Percentiles rank a stretch among this genome's conserved stretches.
These are phyloP conservation scores for Platygyra sinensis DNA, from an alignment of 64 coral and sea anemone species.

Conservation along the genomic window DNA sequence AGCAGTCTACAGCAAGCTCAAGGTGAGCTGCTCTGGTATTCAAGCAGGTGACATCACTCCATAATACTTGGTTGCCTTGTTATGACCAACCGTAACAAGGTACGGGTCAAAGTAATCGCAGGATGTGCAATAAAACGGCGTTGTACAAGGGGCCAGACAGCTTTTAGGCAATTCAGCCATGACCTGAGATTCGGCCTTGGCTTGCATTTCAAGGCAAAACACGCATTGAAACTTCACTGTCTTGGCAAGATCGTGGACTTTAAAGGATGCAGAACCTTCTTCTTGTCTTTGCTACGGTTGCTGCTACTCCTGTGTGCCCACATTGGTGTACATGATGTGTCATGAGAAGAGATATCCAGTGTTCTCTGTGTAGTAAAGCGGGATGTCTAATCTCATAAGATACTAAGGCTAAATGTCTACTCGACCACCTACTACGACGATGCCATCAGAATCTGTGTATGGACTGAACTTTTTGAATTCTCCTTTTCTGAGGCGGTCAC, in stretches of 20 bases:
- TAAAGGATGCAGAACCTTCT: constrained; percentile 48
- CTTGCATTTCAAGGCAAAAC: constrained; percentile 7
- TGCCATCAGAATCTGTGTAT: constrained; percentile 34
- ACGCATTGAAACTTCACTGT: constrained; percentile 36
- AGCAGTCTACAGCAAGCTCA: constrained; percentile 28
- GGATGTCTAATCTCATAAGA: constrained; percentile 56
- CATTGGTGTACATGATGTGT: constrained; percentile 22
- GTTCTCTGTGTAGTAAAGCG: constrained; percentile 12
- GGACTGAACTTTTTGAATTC: constrained; percentile 33
- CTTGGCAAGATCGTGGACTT: constrained; percentile 34
- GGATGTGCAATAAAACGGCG: constrained; percentile 39
- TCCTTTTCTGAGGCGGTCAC: constrained; percentile 1
- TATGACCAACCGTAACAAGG: constrained; percentile 19
- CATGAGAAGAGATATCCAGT: constrained; percentile 51
- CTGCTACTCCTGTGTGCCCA: no score
- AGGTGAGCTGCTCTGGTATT: constrained; percentile 57
- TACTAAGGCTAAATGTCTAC: constrained; percentile 43
- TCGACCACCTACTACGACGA: constrained; percentile 57
- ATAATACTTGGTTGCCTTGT: constrained; percentile 52
- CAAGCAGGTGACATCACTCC: constrained; percentile 42
- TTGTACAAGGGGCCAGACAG: constrained; percentile 11
- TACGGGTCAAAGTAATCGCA: constrained; percentile 54
- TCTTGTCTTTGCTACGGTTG: constrained; percentile 28
- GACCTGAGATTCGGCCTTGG: constrained; percentile 36
- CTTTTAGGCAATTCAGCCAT: constrained; percentile 34